A percentile compares a stretch with the other conserved stretches of the same genome.
Evolutionary conservation across 2,888 invertebrate species (phyloP).

Genomic region (Meiosimyza decipiens): DNA sequence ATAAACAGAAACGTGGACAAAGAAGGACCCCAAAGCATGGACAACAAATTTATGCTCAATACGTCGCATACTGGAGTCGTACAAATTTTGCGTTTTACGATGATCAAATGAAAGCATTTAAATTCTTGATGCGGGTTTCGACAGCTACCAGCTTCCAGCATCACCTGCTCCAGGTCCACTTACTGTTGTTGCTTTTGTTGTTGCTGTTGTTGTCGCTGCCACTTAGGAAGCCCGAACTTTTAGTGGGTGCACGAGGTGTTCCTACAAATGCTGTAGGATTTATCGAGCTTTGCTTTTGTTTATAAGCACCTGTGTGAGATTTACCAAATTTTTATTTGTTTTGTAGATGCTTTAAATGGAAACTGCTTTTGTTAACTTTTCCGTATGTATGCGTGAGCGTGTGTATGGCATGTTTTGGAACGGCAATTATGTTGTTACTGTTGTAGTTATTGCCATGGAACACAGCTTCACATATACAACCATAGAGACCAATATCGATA

Average conservation of each 20-base stretch:
- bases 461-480: too few relatives aligned
- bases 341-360: conserved; percentile 40
- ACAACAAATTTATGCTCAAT: too few relatives aligned
- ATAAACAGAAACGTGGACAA: background rate
- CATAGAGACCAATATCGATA: too few relatives aligned
- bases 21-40: background rate
- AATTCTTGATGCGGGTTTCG: conserved; percentile 20
- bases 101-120: conserved; percentile 27
- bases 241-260: background rate
- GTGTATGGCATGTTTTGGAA: too few relatives aligned
- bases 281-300: background rate
- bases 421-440: too few relatives aligned
- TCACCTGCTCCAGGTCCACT: conserved; percentile 6
- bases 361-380: background rate
- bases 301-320: conserved; percentile 11
- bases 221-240: background rate
- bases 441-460: too few relatives aligned
- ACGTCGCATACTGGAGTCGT: background rate
- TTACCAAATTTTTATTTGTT: conserved; percentile 35
- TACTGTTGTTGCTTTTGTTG: background rate
- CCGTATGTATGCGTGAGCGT: background rate
- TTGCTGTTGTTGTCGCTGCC: background rate
- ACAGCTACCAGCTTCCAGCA: background rate
- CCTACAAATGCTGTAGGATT: background rate
- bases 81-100: conserved; percentile 20